Percentiles rank a stretch among this genome's conserved stretches.
Evolutionary conservation across 2,113 vertebrate genomes (phyloP).

Genomic region (Aphelocoma coerulescens): DNA sequence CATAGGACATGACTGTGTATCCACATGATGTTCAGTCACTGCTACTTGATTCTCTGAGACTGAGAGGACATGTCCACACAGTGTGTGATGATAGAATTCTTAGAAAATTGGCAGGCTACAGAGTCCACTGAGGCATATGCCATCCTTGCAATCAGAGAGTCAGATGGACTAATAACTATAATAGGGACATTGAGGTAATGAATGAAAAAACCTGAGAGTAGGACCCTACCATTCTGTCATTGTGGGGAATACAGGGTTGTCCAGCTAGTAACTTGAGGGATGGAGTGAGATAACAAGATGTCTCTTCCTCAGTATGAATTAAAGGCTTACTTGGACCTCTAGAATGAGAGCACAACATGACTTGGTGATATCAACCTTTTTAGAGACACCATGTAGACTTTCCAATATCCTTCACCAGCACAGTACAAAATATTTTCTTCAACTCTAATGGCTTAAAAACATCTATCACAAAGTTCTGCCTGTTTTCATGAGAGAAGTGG

Average conservation of each 20-base stretch:
- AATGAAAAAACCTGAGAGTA: background rate
- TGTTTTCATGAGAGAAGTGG: background rate
- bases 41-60: background rate
- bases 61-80: background rate
- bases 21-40: background rate
- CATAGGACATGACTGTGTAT: background rate
- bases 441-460: background rate
- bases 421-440: background rate
- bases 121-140: background rate
- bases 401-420: background rate
- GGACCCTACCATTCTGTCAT: rapidly evolving
- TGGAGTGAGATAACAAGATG: background rate
- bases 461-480: background rate
- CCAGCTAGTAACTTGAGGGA: background rate
- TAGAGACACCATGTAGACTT: background rate
- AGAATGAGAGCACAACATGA: background rate
- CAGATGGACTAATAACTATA: background rate
- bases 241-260: background rate
- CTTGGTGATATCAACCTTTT: background rate
- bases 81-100: background rate
- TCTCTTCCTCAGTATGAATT: background rate
- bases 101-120: background rate
- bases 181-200: background rate
- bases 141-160: background rate
- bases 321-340: background rate